phyloP scores from a whole-genome alignment of 2,888 invertebrate species.

The Adelognathus sp. region DNA sequence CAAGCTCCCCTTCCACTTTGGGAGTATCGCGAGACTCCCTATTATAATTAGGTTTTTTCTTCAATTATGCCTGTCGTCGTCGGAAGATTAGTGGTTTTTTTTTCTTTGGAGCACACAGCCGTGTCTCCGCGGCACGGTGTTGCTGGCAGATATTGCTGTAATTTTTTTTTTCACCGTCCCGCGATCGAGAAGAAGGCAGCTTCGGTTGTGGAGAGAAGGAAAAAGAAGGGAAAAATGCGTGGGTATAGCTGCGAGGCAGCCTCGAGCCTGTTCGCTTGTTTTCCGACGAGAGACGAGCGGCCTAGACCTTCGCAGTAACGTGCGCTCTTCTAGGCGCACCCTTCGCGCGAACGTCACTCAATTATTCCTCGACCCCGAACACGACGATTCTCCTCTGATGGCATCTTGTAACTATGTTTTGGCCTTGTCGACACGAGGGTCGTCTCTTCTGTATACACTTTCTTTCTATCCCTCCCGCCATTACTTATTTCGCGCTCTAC shows the following conservation, averaged over 20 bases:
- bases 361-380: constrained; percentile 73
- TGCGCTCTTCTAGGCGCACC: constrained; percentile 57
- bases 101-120: constrained; percentile 8
- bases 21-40: constrained; percentile 46
- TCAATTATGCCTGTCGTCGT: constrained; percentile 60
- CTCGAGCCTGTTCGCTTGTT: constrained; percentile 1
- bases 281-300: constrained; percentile 1
- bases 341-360: constrained; percentile 71
- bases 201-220: constrained; percentile 1
- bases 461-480: constrained; percentile 31
- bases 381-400: constrained; percentile 59
- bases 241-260: constrained; percentile 14
- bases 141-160: constrained; percentile 54
- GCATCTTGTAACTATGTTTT: constrained; percentile 76
- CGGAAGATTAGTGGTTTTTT: constrained; percentile 54
- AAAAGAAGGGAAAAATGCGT: background rate
- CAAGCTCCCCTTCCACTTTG: constrained; percentile 9
- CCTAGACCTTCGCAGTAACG: background rate
- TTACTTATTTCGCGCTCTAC: constrained; percentile 30
- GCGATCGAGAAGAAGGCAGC: constrained; percentile 28
- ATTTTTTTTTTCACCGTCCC: constrained; percentile 30
- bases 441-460: constrained; percentile 65
- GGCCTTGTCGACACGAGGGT: constrained; percentile 67
- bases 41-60: constrained; percentile 62
- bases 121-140: constrained; percentile 28